These are phyloP conservation scores for Barnardius zonarius DNA, from an alignment of 2,113 vertebrate species.

Conservation along the genomic window DNA sequence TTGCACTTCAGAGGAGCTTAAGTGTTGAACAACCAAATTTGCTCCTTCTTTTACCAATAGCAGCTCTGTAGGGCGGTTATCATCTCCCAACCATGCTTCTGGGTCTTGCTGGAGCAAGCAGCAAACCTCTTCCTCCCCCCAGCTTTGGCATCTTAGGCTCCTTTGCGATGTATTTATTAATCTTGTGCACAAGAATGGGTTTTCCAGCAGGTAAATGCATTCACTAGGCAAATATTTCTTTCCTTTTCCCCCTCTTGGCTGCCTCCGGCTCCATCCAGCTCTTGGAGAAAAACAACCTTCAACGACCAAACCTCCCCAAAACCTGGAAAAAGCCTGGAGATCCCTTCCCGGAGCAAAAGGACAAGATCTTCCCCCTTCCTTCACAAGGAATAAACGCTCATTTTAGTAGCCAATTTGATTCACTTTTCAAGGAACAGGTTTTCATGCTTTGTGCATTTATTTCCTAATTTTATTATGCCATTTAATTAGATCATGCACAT, in stretches of 20 bases:
- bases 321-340: neutral
- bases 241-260: neutral
- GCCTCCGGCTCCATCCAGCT: neutral
- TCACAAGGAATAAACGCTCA: neutral
- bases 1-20: rapidly evolving
- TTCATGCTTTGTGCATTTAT: slow-evolving; percentile 72
- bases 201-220: slow-evolving; percentile 33
- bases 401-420: slow-evolving; percentile 45
- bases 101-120: neutral
- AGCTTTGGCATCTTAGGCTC: neutral
- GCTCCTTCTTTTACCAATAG: neutral
- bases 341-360: neutral
- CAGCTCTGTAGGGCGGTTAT: neutral
- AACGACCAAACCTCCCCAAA: neutral
- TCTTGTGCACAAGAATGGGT: neutral
- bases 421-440: slow-evolving; percentile 61
- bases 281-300: neutral
- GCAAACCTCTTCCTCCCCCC: neutral
- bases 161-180: neutral
- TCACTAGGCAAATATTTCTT: neutral
- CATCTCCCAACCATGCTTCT: rapidly evolving
- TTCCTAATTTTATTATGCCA: slow-evolving; percentile 75
- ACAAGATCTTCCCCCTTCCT: neutral
- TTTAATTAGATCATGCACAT: slow-evolving; percentile 78
- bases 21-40: neutral